Base-by-base conservation (phyloP, 2,797 vertebrate genomes). In the Pyrocephalus nanus region DNA sequence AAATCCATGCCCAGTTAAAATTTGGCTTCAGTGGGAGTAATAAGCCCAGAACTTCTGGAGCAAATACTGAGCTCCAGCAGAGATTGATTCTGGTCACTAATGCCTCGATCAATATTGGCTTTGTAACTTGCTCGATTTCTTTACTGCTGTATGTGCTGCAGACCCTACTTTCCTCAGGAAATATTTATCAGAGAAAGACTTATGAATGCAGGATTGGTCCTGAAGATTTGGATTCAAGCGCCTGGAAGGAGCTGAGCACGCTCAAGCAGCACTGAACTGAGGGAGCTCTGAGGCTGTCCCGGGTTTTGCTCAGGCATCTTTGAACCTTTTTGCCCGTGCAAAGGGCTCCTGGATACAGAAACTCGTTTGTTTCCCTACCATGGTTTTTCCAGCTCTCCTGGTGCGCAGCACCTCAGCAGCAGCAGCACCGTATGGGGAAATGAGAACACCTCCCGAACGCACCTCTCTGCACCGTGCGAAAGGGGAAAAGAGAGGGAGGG, bases 321-420 rank as follows among this genome's bases (percentile, higher is more conserved):
- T 34, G 22, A 75, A 53, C 43, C 19, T 54, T 86, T 86, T 40
- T 5, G 6, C 14, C 32, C 36, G 4, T 21, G 22, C 61, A 12
- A 64, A 18, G 12, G 29, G 26, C 29, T n/a, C 55, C 25, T 9
- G 42, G 29, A 21, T 8, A 21, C 70, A 45, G 14, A 64, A 29
- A 8, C 30, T 43, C 10, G 2, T 50, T 47, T 54, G 12, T 5
- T 25, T 19, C 8, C 14, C 51, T 36, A 14, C 77, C 11, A 5
- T 3, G 43, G 27, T 40, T 51, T 40, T 23, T 70, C 30, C 23
- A 7, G 0, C 34, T 13, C 26, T 43, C 14, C 38, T 6, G 3
- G 32, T 2, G 32, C 0, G 1, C 36, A 4, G 8, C 3, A 1
- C 30, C 53, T 12, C 1, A 48, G 76, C 13, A 26, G 55, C 40